Evolutionary conservation across 2,113 vertebrate species (phyloP).

Genomic region (Sterna hirundo): DNA sequence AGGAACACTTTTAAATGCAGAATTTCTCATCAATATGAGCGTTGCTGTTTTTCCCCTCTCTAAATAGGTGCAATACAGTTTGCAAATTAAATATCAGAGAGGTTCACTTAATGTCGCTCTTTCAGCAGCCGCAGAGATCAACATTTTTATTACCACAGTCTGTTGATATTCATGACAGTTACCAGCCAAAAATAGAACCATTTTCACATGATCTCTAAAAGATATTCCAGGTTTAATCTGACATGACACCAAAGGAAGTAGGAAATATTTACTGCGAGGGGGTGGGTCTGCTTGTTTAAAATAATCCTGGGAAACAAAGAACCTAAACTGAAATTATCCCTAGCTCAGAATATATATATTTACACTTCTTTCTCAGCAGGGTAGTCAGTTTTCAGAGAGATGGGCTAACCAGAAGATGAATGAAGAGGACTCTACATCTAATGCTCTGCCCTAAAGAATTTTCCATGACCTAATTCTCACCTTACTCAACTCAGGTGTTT

Average conservation of each 20-base stretch:
- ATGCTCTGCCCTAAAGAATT: background rate
- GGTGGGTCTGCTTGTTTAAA: background rate
- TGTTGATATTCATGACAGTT: conserved; percentile 18
- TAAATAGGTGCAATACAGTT: background rate
- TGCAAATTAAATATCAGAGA: conserved; percentile 14
- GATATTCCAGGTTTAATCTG: background rate
- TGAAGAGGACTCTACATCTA: background rate
- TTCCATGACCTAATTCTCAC: background rate
- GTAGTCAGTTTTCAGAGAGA: background rate
- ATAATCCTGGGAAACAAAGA: background rate
- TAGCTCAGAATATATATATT: background rate
- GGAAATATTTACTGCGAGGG: background rate
- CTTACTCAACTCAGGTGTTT: background rate
- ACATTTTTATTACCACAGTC: conserved; percentile 10
- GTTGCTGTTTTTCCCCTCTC: background rate
- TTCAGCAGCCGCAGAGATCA: conserved; percentile 4
- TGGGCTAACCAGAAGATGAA: background rate
- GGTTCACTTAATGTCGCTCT: background rate
- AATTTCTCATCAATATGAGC: conserved; percentile 9
- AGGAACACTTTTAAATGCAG: background rate
- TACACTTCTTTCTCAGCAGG: background rate
- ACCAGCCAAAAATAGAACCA: background rate
- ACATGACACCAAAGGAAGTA: background rate
- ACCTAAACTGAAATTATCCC: background rate
- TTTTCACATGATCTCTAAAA: conserved; percentile 7